Evolutionary conservation across 2,888 invertebrate genomes (phyloP), one percentile per base, ranked within the genome.

Genomic region (Erebia epiphron): DNA sequence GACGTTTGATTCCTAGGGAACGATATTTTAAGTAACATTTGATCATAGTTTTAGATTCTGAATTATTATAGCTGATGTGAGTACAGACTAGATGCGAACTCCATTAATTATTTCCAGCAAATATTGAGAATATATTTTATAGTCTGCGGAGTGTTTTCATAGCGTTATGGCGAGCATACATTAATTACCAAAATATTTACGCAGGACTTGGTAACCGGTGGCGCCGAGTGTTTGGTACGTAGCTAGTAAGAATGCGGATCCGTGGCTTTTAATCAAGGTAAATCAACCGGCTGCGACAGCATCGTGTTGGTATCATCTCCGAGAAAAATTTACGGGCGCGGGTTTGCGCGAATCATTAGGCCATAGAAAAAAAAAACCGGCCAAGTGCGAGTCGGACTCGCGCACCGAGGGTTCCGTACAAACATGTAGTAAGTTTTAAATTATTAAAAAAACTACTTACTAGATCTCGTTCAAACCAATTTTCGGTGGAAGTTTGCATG

Each of bases 121-220:
- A 78, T 77, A 75, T 77, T 77, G 73, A 76, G 81, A 77, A 79
- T 83, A 77, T 79, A 83, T 80, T 85, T 86, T 86, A 84, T 84
- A 77, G 80, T 77, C 76, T 79, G 81, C 78, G 82, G 86, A 85
- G 86, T 79, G 78, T 86, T 83, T 80, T 83, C 78, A 79, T 81
- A 78, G 77, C 75, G 77, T 81, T 78, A 80, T 77, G 83, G 82
- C 82, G 80, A 81, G 81, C 85, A 84, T 81, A 83, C 82, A 88
- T 91, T 90, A 90, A 90, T 91, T 91, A 90, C 87, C 87, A 88
- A 91, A 90, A 92, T 90, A 90, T 91, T 91, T 86, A 87, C 88
- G 85, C 83, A 82, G 81, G 81, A 82, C 80, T 75, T 76, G 74
- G 76, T 75, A 73, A 76, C 77, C 78, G 79, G 81, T 86, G 89